Evolutionary conservation across 37 sponge, comb jelly and placozoan genomes (phyloP).

Genomic region (Spongia lamella): DNA sequence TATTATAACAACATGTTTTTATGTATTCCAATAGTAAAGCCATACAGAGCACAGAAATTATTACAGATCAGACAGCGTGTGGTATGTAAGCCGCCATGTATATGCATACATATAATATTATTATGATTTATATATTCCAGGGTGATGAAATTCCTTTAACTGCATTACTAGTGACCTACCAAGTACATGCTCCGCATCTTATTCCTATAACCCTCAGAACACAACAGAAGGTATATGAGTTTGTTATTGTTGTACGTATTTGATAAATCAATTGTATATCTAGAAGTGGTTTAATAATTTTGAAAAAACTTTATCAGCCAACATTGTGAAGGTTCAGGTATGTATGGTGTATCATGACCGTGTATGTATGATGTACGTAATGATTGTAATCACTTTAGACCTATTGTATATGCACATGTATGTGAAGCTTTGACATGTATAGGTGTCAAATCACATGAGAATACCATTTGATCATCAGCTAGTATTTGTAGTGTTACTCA

Average conservation of each 20-base stretch:
- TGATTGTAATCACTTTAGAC: no score
- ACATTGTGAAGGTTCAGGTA: conserved; percentile 29
- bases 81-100: neutral
- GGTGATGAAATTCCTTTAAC: conserved; percentile 2
- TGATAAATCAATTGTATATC: neutral
- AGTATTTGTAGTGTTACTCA: no score
- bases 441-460: no score
- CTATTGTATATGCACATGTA: no score
- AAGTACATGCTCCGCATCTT: conserved; percentile 42
- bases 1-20: no score
- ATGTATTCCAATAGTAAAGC: conserved; percentile 31
- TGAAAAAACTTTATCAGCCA: conserved; percentile 30
- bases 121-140: neutral
- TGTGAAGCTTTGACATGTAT: no score
- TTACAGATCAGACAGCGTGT: conserved; percentile 26
- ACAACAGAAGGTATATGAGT: conserved; percentile 2
- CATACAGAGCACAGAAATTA: conserved; percentile 25
- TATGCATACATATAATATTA: no score
- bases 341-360: no score
- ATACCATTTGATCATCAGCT: no score
- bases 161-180: conserved; percentile 41
- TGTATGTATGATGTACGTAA: no score
- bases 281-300: conserved; percentile 40
- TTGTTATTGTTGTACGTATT: neutral
- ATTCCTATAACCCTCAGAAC: neutral